Evolutionary conservation across 2,888 invertebrate species (phyloP), one percentile per base, ranked within the genome.

Genomic region (Coelinius sp.): DNA sequence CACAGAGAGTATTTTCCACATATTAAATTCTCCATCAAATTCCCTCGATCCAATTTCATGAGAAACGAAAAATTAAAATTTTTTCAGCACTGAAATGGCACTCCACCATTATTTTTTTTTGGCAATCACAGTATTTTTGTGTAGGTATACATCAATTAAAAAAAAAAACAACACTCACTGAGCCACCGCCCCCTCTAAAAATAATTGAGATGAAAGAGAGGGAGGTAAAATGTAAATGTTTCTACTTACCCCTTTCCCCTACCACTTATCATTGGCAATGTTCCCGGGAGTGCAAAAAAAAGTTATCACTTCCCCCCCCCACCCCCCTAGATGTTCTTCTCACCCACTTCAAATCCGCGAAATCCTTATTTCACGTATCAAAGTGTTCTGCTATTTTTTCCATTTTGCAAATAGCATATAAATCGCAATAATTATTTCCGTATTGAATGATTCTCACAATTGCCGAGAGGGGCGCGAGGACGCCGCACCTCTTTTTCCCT

Each of bases 131-230:
- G 70, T 59, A 59, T 70, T 63, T 63, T 4, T 35, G 52, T 70
- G 46, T 56, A n/a, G n/a, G 59, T 63, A 25, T 38, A n/a, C 25
- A 41, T 41, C 12, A 10, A 41, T 41, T 20, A 63, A 72, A 68
- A 75, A 65, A 69, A 69, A 67, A 44, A 53, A 53, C 56, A 73
- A 49, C n/a, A n/a, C n/a, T n/a, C n/a, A 66, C 74, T 80, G 81
- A 83, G 84, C 82, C 84, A 83, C 83, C 84, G 84, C 84, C 84
- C 84, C 84, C 84, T 78, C 82, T 79, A 76, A 70, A 75, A 77
- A 75, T 62, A 75, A 73, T 70, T 56, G 66, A 73, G 70, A 73
- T 71, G 73, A 76, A 66, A 49, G 31, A 24, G 46, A 46, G 52
- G 49, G 52, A 65, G 44, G 68, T 44, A 35, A 31, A 49, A 44